Evolutionary conservation across 2,797 vertebrate genomes (phyloP).

Genomic region (Galaxias olidus): DNA sequence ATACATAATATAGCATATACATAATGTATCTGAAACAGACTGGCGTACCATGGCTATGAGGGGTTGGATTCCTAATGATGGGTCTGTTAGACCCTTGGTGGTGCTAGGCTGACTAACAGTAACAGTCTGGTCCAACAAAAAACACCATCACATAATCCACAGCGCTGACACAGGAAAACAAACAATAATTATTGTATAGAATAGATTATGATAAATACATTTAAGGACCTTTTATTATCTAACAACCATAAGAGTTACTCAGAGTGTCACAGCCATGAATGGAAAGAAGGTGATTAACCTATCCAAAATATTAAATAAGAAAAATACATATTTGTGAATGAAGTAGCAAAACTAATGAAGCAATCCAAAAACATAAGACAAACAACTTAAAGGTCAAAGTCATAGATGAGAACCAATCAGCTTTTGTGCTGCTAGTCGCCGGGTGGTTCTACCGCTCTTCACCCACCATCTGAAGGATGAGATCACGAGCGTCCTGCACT

Average conservation of each 20-base stretch:
- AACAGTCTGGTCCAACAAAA: background rate
- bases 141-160: background rate
- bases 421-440: background rate
- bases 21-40: too few species aligned
- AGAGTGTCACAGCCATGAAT: too few species aligned
- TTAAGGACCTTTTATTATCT: too few species aligned
- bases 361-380: slow-evolving; percentile 20
- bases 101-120: background rate
- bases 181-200: too few species aligned
- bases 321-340: background rate
- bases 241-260: too few species aligned
- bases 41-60: too few species aligned
- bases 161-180: too few species aligned
- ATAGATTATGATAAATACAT: too few species aligned
- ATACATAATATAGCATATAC: too few species aligned
- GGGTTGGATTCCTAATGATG: too few species aligned
- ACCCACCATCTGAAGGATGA: slow-evolving; percentile 84
- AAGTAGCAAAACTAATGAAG: background rate
- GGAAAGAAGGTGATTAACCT: too few species aligned
- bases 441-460: slow-evolving; percentile 57
- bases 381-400: background rate
- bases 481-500: slow-evolving; percentile 84
- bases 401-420: slow-evolving; percentile 1
- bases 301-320: background rate
- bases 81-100: too few species aligned